Percentiles rank a stretch among this genome's conserved stretches.
Evolutionary conservation across 2,113 vertebrate species (phyloP).

Genomic region (Plectropomus leopardus): DNA sequence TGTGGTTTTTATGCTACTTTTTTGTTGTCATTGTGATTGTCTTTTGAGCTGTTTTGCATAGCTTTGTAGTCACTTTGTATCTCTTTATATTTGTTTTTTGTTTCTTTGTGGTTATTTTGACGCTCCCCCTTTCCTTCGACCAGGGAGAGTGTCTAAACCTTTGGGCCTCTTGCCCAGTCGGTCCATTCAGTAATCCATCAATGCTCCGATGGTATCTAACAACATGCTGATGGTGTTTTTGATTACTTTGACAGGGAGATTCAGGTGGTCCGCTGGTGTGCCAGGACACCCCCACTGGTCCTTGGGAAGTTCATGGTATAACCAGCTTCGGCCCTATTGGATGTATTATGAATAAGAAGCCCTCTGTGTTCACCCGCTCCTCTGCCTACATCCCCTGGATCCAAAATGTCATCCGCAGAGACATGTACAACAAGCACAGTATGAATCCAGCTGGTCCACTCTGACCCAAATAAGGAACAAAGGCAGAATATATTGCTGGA

Average conservation of each 20-base stretch:
- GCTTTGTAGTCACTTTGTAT: too few species aligned
- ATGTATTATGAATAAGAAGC: slow-evolving; percentile 87
- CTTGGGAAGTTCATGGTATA: slow-evolving; percentile 85
- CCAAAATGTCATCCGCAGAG: slow-evolving; percentile 78
- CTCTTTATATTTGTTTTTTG: too few species aligned
- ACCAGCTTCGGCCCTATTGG: slow-evolving; percentile 87
- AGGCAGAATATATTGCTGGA: slow-evolving; percentile 8
- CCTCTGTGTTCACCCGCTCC: slow-evolving; percentile 84
- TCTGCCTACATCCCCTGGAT: slow-evolving; percentile 86
- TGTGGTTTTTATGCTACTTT: too few species aligned
- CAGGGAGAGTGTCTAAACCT: too few species aligned
- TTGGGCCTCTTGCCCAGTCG: too few species aligned
- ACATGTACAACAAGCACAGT: slow-evolving; percentile 82
- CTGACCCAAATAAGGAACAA: slow-evolving; percentile 15
- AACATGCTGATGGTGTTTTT: slow-evolving; percentile 6
- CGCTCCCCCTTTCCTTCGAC: too few species aligned
- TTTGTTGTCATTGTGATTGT: too few species aligned
- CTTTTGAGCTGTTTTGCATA: too few species aligned
- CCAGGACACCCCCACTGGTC: slow-evolving; percentile 58
- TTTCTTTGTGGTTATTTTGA: too few species aligned
- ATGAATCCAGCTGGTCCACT: slow-evolving; percentile 51
- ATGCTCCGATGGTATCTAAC: background rate
- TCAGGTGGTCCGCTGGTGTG: slow-evolving; percentile 87
- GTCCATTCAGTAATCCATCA: too few species aligned
- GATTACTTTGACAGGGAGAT: slow-evolving; percentile 78